Conservation (phyloP, 2,797 vertebrate genomes). For the Melanotaenia boesemani region DNA sequence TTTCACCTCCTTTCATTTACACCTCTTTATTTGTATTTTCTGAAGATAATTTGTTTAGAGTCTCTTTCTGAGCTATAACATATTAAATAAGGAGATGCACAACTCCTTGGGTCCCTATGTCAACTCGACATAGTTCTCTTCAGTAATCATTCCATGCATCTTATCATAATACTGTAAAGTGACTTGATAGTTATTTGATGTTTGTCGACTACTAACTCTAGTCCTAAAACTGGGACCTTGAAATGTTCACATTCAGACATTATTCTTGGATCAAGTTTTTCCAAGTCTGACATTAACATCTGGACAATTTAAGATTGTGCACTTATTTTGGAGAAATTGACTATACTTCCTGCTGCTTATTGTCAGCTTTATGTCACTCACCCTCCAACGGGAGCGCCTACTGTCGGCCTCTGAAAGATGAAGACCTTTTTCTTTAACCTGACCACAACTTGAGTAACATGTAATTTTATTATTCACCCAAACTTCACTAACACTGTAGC, state of each 20-base stretch:
- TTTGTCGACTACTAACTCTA: no score
- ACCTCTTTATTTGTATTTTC: no score
- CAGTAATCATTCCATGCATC: no score
- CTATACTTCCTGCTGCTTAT: slow-evolving; percentile 9
- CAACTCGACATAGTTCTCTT: background rate
- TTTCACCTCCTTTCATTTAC: no score
- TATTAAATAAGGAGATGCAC: no score
- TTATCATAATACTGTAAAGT: no score
- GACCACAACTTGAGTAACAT: background rate
- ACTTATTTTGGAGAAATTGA: slow-evolving; percentile 26
- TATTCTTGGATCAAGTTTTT: no score
- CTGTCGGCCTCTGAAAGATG: slow-evolving; percentile 76
- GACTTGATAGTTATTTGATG: no score
- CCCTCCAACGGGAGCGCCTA: slow-evolving; percentile 53
- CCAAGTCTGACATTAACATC: background rate
- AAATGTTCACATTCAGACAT: no score
- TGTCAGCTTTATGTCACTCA: slow-evolving; percentile 20
- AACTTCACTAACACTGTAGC: background rate
- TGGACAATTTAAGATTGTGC: background rate
- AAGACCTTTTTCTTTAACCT: slow-evolving; percentile 32
- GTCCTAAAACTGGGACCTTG: no score
- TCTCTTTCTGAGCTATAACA: no score
- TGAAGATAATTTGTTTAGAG: no score
- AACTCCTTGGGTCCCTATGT: background rate
- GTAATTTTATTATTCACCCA: background rate